These are phyloP conservation scores for Tortricodes alternella DNA, from an alignment of 2,888 invertebrate genomes.

Conservation along the genomic window DNA sequence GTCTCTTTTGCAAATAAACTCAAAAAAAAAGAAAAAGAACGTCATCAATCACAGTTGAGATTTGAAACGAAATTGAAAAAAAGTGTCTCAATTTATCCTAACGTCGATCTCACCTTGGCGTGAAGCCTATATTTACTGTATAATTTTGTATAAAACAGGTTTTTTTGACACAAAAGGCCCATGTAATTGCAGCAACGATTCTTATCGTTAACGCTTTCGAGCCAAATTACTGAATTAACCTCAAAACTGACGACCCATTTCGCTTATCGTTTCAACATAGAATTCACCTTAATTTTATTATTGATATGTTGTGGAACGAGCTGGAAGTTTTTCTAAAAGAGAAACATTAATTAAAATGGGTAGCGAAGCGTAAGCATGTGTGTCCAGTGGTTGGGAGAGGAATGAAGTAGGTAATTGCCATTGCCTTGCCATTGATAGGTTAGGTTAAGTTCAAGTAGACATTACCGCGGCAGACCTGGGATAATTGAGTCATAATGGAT, in stretches of 20 bases:
- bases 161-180: conserved; percentile 60
- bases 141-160: conserved; percentile 62
- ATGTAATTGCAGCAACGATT: conserved; percentile 70
- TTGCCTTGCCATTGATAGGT: conserved; percentile 6
- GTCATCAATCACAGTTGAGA: conserved; percentile 20
- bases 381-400: neutral
- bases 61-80: conserved; percentile 23
- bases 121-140: conserved; percentile 56
- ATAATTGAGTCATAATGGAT: conserved; percentile 9
- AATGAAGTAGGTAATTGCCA: conserved; percentile 4
- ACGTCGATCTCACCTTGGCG: conserved; percentile 40
- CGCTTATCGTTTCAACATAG: conserved; percentile 39
- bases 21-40: conserved; percentile 2
- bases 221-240: conserved; percentile 62
- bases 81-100: conserved; percentile 4
- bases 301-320: too few relatives aligned
- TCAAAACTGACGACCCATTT: conserved; percentile 52
- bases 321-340: neutral
- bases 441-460: conserved; percentile 5
- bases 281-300: conserved; percentile 3
- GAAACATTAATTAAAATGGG: neutral
- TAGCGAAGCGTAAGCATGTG: neutral
- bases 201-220: conserved; percentile 63
- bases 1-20: too few relatives aligned
- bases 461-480: neutral